These are phyloP conservation scores for Rhynchonycteris naso DNA, from an alignment of 2,797 vertebrate species.

Conservation along the genomic window DNA sequence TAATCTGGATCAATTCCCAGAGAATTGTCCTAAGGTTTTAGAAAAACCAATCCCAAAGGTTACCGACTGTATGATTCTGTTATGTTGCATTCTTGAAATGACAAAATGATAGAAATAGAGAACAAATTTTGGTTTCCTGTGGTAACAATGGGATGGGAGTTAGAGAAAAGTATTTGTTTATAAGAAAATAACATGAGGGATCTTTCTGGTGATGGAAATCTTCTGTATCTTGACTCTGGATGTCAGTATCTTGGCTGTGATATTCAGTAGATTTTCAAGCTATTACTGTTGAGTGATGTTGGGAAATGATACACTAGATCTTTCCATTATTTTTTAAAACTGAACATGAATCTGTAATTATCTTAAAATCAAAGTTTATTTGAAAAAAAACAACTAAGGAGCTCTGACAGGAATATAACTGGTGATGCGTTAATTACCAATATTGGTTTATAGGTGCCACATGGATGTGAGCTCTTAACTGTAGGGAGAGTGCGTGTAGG, in stretches of 20 bases:
- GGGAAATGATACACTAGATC: background rate
- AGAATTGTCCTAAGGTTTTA: background rate
- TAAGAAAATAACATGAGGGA: background rate
- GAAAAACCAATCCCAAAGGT: background rate
- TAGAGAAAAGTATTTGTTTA: background rate
- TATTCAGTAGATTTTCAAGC: background rate
- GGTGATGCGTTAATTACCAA: background rate
- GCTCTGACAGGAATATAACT: background rate
- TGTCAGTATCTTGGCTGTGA: background rate
- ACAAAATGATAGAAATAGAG: background rate
- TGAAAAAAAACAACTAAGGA: background rate
- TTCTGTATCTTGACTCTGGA: background rate
- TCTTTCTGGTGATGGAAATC: too few species aligned
- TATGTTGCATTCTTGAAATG: background rate
- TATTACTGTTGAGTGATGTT: background rate
- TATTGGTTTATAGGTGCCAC: background rate
- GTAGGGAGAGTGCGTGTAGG: background rate
- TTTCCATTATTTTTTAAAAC: background rate
- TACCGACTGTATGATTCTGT: background rate
- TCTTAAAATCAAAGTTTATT: background rate
- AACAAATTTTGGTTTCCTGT: background rate
- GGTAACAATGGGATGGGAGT: too few species aligned
- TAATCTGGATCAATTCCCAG: background rate
- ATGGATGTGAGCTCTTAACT: background rate
- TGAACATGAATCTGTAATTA: background rate